Evolutionary conservation across 2,113 vertebrate species (phyloP), one percentile per base, ranked within the genome.

Genomic region (Xiphophorus couchianus): DNA sequence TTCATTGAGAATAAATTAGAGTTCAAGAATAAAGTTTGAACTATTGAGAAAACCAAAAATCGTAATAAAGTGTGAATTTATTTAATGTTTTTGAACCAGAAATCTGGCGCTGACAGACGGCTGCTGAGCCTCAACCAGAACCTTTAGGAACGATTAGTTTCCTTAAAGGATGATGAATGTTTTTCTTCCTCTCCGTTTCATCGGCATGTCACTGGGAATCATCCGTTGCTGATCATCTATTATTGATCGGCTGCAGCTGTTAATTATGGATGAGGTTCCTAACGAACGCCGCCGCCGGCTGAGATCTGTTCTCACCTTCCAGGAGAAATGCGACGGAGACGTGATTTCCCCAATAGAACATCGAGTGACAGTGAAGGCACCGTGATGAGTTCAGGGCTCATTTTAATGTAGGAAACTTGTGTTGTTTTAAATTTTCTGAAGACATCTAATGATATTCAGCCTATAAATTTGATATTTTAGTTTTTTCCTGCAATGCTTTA

Each of bases 211-310:
- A 29, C 25, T 22, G 62, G 78, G 75, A 88, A 84, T 78, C 82
- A 80, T 74, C 73, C 28, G 71, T 83, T 62, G 73, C 76, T 66
- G 77, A 35, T 60, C 82, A 88, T 92, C 61, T 73, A 91, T 91
- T 88, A 92, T 91, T 84, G 72, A 92, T 62, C 44, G 80, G 69
- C 64, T 31, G 79, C 63, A 25, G 51, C 73, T 66, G 71, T 92
- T 78, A 85, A 91, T 92, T 89, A 90, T 91, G 74, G 86, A 92
- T 91, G 88, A 88, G 87, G 81, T 77, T 7, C 74, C 84, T 92
- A 87, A 91, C 89, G 87, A 92, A 84, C 77, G 65, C 74, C 75
- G 37, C 62, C 58, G 69, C 28, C 19, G 60, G 28, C 70, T 66
- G 72, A 22, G 37, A 66, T 37, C 51, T n/a, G 31, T 64, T 60